These are phyloP conservation scores for Ranitomeya imitator DNA, from an alignment of 2,113 vertebrate species.

Conservation along the genomic window DNA sequence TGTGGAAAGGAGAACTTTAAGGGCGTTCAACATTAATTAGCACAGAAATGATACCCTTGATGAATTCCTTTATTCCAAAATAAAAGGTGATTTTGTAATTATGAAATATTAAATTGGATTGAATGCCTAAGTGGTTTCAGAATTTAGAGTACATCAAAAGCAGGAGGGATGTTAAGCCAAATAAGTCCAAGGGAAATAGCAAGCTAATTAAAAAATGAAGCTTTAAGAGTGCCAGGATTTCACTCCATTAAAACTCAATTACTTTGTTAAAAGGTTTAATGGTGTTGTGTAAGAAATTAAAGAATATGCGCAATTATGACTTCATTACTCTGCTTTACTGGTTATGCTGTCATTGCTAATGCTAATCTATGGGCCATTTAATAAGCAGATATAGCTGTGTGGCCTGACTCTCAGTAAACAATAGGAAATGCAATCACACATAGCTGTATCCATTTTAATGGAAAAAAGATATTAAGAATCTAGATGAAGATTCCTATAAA, in stretches of 20 bases:
- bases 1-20: constrained; percentile 71
- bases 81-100: constrained; percentile 62
- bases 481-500: too few relatives aligned
- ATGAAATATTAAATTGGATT: constrained; percentile 65
- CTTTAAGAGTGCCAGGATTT: constrained; percentile 66
- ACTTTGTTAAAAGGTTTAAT: constrained; percentile 69
- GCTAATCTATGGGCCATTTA: constrained; percentile 62
- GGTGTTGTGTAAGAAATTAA: constrained; percentile 70
- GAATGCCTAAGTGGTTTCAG: constrained; percentile 63
- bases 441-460: neutral
- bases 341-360: constrained; percentile 65
- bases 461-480: neutral
- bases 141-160: constrained; percentile 59
- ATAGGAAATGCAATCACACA: neutral
- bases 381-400: constrained; percentile 62
- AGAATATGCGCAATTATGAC: constrained; percentile 68
- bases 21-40: constrained; percentile 74
- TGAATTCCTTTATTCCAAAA: constrained; percentile 59
- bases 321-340: constrained; percentile 70
- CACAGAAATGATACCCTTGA: constrained; percentile 66
- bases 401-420: constrained; percentile 28
- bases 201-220: constrained; percentile 62
- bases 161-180: constrained; percentile 62
- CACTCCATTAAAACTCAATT: constrained; percentile 74
- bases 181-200: constrained; percentile 63